A percentile compares a stretch with the other conserved stretches of the same genome.
phyloP scores from a whole-genome alignment of 2,797 vertebrate genomes.

The Brachyrhaphis roseni region DNA sequence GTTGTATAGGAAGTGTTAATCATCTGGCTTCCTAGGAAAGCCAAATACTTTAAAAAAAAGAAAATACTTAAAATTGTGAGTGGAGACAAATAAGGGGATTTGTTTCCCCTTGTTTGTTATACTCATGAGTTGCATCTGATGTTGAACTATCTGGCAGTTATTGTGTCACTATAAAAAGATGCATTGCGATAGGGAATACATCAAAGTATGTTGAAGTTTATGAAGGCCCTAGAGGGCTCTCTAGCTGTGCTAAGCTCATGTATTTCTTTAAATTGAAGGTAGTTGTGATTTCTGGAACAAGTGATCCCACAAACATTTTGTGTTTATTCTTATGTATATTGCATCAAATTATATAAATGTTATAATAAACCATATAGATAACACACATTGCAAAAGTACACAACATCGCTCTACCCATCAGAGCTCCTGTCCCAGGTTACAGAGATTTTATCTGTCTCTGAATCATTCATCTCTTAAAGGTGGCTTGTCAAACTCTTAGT shows the following conservation, averaged over 20 bases:
- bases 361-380: not conserved
- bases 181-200: not conserved
- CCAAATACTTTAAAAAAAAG: constrained; percentile 27
- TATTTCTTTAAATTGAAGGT: constrained; percentile 25
- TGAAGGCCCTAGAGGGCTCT: constrained; percentile 12
- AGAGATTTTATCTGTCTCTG: not conserved
- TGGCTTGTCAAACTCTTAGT: not conserved
- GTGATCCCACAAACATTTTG: not conserved
- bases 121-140: constrained; percentile 1
- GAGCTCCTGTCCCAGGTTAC: not conserved
- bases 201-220: constrained; percentile 8
- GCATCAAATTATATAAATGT: not conserved
- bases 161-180: not conserved
- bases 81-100: constrained; percentile 25
- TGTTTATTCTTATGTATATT: not conserved
- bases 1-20: constrained; percentile 60
- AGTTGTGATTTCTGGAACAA: constrained; percentile 12
- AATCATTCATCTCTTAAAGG: not conserved
- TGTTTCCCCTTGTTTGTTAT: not conserved
- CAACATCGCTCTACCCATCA: not conserved
- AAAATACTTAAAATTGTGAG: constrained; percentile 14
- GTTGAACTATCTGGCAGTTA: constrained; percentile 6
- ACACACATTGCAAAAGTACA: not conserved
- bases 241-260: not conserved
- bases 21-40: constrained; percentile 46